Base-by-base conservation (phyloP, 2,113 vertebrate genomes). In the Nicator chloris region DNA sequence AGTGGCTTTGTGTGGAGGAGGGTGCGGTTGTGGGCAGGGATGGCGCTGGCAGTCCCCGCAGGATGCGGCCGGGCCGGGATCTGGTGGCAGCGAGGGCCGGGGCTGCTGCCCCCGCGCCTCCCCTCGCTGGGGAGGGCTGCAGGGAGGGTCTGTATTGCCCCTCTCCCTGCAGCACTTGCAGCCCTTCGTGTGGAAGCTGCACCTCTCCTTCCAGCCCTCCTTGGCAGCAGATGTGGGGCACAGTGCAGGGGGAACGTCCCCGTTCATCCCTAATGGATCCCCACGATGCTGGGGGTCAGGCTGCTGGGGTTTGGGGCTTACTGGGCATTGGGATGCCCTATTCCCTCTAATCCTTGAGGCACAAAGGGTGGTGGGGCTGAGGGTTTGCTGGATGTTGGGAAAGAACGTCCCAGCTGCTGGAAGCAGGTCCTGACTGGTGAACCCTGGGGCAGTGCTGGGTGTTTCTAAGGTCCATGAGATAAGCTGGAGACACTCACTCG, bases 1-100 rank as follows among this genome's bases (percentile, higher is more conserved):
- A 39, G 40, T 4, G 91, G 86, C 91, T 96, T 95, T n/a, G 8
- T 95, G 95, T 31, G 91, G 70, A 89, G 95, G 28, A 93, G 93
- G 94, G 69, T 86, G 96, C 49, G 92, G 92, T 90, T 90, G 92
- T 33, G 96, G 91, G 94, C 37, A 92, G 77, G 12, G 69, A 19
- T 2, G 83, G 80, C 0, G 51, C 92, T 92, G 28, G 82, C 75
- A 6, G 2, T 6, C 33, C 4, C 42, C 12, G 61, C 82, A 85
- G 92, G 93, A 93, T 90, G 95, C 68, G 72, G 95, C 81, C 8
- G 5, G 64, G 60, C 54, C 17, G 50, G 49, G 79, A 39, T 23
- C 35, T 2, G 22, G 31, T 2, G 4, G 35, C 20, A 64, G 68
- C 10, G 11, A 45, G 66, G 77, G 54, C 45, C 19, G 13, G 66